Evolutionary conservation across 2,797 vertebrate genomes (phyloP).

Genomic region (Acipenser oxyrinchus): DNA sequence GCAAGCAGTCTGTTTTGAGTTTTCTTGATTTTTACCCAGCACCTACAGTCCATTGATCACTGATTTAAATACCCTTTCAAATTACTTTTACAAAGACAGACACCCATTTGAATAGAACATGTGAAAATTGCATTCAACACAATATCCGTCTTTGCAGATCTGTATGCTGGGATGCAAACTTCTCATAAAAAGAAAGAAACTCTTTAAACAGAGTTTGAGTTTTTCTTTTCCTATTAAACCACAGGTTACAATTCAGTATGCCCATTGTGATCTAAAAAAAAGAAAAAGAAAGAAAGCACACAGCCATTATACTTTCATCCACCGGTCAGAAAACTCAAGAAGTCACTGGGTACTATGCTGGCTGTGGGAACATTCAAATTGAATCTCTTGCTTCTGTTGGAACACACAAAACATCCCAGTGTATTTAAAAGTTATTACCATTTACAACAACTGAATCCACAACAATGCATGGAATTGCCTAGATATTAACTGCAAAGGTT

Average conservation of each 20-base stretch:
- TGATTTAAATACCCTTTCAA: neutral
- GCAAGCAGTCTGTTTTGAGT: neutral
- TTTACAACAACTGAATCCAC: too few relatives aligned
- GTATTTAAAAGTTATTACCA: neutral
- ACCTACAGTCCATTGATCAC: neutral
- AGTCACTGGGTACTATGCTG: neutral
- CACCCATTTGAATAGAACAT: neutral
- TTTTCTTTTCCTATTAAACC: slow-evolving; percentile 30
- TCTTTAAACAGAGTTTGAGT: slow-evolving; percentile 66
- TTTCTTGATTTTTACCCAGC: neutral
- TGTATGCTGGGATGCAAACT: slow-evolving; percentile 15
- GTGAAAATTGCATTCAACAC: slow-evolving; percentile 12
- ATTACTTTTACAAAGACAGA: neutral
- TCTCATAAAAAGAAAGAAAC: slow-evolving; percentile 29
- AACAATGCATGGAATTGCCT: too few relatives aligned
- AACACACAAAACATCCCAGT: neutral
- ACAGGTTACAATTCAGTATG: slow-evolving; percentile 76
- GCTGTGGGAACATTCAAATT: neutral
- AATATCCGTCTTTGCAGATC: slow-evolving; percentile 23
- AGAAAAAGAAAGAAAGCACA: slow-evolving; percentile 19
- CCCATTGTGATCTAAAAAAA: slow-evolving; percentile 51
- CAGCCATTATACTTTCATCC: too few relatives aligned
- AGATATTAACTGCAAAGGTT: too few relatives aligned
- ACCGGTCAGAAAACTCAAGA: too few relatives aligned
- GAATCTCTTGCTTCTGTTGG: too few relatives aligned